These are phyloP conservation scores for Callosobruchus maculatus DNA, from an alignment of 2,888 invertebrate genomes.

Conservation along the genomic window DNA sequence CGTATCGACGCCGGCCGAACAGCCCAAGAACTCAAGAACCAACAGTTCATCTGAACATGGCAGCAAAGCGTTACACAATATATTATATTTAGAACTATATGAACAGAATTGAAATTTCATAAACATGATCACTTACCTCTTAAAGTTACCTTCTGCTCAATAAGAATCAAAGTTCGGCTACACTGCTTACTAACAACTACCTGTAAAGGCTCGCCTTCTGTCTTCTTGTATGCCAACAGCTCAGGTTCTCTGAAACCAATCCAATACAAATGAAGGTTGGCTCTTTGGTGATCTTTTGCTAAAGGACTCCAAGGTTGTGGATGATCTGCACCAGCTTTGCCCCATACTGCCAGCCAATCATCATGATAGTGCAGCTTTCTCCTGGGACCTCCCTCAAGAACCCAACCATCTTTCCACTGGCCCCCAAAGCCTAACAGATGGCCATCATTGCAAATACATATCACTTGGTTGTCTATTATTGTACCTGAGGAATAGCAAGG, in stretches of 20 bases:
- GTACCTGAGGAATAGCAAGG: conserved; percentile 30
- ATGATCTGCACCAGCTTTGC: conserved; percentile 76
- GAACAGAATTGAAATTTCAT: not conserved
- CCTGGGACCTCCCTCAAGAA: conserved; percentile 48
- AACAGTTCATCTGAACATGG: too few species aligned
- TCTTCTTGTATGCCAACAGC: conserved; percentile 74
- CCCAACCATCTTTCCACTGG: conserved; percentile 52
- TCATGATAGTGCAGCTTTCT: conserved; percentile 39
- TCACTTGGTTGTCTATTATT: conserved; percentile 40
- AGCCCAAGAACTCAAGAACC: not conserved
- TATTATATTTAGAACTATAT: not conserved
- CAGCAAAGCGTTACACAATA: too few species aligned
- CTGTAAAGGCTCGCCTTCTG: conserved; percentile 84
- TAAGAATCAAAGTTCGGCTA: conserved; percentile 65
- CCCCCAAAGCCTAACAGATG: conserved; percentile 47
- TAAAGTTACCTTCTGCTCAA: conserved; percentile 78
- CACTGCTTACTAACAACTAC: conserved; percentile 72
- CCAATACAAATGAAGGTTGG: conserved; percentile 79
- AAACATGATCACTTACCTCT: conserved; percentile 47
- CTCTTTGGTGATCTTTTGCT: conserved; percentile 75
- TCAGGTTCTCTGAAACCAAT: conserved; percentile 58
- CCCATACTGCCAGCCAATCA: conserved; percentile 74
- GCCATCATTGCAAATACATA: conserved; percentile 45
- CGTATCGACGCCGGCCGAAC: too few species aligned
- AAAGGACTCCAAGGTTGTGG: conserved; percentile 93